Percentiles rank a stretch among this genome's conserved stretches.
phyloP scores from a whole-genome alignment of 2,888 invertebrate species.

The Plagodis pulveraria region DNA sequence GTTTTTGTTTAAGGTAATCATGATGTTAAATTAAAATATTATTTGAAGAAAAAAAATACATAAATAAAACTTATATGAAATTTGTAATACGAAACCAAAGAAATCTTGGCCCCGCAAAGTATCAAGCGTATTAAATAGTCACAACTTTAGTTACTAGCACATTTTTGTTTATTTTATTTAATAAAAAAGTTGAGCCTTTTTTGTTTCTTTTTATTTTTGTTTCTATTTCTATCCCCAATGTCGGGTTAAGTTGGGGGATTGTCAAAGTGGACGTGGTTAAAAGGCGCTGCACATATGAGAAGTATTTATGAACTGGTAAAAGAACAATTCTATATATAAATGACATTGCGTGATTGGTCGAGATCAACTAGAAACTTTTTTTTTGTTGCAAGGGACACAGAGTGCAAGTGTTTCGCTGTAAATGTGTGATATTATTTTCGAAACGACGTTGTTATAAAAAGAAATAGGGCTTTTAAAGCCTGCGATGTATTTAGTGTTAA shows the following conservation, averaged over 20 bases:
- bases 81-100: constrained; percentile 3
- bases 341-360: constrained; percentile 66
- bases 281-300: constrained; percentile 78
- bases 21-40: not conserved
- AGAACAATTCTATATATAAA: constrained; percentile 57
- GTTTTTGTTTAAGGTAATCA: no score
- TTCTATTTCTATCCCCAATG: constrained; percentile 57
- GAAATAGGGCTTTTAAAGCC: constrained; percentile 78
- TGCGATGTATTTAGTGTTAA: constrained; percentile 81
- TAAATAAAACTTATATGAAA: constrained; percentile 11
- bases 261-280: constrained; percentile 76
- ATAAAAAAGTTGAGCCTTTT: constrained; percentile 66
- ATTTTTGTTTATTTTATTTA: constrained; percentile 53
- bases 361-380: constrained; percentile 54
- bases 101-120: constrained; percentile 40
- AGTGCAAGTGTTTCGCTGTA: constrained; percentile 79
- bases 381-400: constrained; percentile 64
- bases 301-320: constrained; percentile 63
- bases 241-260: constrained; percentile 69
- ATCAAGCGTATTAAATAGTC: constrained; percentile 50
- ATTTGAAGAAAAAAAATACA: no score
- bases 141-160: constrained; percentile 52
- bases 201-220: constrained; percentile 58
- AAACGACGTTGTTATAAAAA: constrained; percentile 65
- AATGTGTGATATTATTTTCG: constrained; percentile 83